phyloP scores from a whole-genome alignment of 2,888 invertebrate genomes.

The Morpho achilles region DNA sequence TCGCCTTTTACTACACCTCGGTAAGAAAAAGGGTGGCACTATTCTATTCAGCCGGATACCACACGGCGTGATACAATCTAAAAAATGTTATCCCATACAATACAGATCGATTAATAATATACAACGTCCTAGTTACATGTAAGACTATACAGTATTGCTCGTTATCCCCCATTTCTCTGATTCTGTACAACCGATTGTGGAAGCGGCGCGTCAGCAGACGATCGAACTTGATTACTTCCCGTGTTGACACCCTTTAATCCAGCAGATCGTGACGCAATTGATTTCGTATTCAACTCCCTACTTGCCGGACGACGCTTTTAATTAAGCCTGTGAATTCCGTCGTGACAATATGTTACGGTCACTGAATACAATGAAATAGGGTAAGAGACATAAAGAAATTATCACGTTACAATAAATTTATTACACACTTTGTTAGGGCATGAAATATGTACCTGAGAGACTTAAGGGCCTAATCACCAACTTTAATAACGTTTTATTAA shows the following conservation, averaged over 20 bases:
- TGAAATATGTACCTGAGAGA: too few relatives aligned
- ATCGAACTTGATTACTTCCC: constrained; percentile 42
- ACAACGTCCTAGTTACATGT: not conserved
- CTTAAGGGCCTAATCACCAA: too few relatives aligned
- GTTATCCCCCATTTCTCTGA: not conserved
- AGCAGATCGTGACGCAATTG: constrained; percentile 23
- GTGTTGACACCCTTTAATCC: constrained; percentile 38
- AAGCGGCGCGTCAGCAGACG: constrained; percentile 30
- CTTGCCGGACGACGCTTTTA: constrained; percentile 19
- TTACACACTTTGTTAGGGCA: too few relatives aligned
- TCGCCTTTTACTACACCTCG: too few relatives aligned
- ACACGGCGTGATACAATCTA: too few relatives aligned
- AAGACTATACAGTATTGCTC: not conserved
- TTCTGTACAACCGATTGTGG: not conserved
- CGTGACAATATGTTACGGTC: constrained; percentile 12
- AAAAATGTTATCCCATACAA: too few relatives aligned
- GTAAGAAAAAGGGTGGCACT: too few relatives aligned
- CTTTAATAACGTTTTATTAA: too few relatives aligned
- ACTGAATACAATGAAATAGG: not conserved
- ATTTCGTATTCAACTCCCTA: constrained; percentile 21
- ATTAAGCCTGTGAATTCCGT: constrained; percentile 10
- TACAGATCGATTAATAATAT: not conserved
- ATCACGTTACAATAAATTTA: too few relatives aligned
- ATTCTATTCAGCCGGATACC: too few relatives aligned
- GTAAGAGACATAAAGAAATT: not conserved